Evolutionary conservation across 2,797 vertebrate species (phyloP).

Genomic region (Squalus acanthias): DNA sequence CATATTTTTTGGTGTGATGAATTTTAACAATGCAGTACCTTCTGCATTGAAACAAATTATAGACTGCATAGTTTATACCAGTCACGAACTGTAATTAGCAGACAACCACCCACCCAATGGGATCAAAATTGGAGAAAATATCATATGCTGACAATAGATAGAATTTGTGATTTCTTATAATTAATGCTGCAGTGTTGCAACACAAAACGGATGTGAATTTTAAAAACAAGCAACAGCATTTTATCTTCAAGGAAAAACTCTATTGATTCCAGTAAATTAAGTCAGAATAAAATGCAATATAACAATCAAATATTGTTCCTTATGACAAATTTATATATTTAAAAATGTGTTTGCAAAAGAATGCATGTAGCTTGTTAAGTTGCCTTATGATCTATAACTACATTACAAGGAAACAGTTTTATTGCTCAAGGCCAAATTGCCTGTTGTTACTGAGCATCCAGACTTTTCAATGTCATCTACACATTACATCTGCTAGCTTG

Average conservation of each 20-base stretch:
- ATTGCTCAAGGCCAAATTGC: neutral
- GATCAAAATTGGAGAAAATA: neutral
- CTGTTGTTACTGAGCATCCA: neutral
- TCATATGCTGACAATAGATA: neutral
- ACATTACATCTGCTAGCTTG: neutral
- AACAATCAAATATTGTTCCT: neutral
- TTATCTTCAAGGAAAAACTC: neutral
- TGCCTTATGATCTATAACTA: neutral
- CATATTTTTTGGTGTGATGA: neutral
- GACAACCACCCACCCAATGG: neutral
- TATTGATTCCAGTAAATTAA: neutral
- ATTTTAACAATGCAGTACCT: neutral
- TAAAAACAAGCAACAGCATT: neutral
- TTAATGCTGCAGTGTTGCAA: neutral
- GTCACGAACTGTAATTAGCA: neutral
- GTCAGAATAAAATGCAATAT: neutral
- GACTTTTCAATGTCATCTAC: neutral
- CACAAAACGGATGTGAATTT: neutral
- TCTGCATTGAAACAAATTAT: neutral
- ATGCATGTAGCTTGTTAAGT: neutral
- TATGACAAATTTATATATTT: neutral
- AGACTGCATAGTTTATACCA: neutral
- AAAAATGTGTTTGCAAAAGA: neutral
- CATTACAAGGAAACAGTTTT: neutral
- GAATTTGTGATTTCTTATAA: neutral